Evolutionary conservation across 2,113 vertebrate genomes (phyloP).

Genomic region (Heterotilapia buettikoferi): DNA sequence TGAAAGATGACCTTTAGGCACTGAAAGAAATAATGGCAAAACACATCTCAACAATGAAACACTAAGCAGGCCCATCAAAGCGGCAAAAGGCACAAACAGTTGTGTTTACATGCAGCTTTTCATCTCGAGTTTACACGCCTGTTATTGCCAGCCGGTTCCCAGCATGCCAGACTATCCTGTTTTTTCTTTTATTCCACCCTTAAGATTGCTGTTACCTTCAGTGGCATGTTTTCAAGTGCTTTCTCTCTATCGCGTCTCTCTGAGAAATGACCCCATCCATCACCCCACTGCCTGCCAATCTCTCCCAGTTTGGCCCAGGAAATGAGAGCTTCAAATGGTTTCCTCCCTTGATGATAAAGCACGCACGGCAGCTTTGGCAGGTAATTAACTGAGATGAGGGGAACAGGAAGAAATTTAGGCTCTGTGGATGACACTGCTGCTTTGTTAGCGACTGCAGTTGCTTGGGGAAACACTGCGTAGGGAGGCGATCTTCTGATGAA

Average conservation of each 20-base stretch:
- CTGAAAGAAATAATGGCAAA: not conserved
- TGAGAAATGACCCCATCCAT: constrained; percentile 5
- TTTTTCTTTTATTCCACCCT: not conserved
- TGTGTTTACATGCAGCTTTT: not conserved
- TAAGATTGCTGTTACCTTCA: not conserved
- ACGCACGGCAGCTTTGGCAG: not conserved
- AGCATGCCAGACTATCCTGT: not conserved
- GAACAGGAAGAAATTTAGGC: constrained; percentile 7
- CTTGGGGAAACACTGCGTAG: not conserved
- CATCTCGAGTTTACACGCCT: not conserved
- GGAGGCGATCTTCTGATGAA: not conserved
- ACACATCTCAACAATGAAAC: not conserved
- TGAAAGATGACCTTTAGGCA: not conserved
- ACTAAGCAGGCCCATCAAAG: not conserved
- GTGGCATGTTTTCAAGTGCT: not conserved
- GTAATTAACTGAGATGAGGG: constrained; percentile 33
- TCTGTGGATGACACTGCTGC: not conserved
- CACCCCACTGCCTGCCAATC: constrained; percentile 10
- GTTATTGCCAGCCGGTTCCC: not conserved
- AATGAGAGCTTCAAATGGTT: constrained; percentile 27
- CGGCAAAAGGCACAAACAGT: not conserved
- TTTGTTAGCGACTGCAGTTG: not conserved
- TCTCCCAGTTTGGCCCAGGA: constrained; percentile 11
- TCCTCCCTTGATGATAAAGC: constrained; percentile 36
- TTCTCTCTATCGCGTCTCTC: not conserved